Base-by-base conservation (phyloP, 2,888 invertebrate species). In the Monopis laevigella region DNA sequence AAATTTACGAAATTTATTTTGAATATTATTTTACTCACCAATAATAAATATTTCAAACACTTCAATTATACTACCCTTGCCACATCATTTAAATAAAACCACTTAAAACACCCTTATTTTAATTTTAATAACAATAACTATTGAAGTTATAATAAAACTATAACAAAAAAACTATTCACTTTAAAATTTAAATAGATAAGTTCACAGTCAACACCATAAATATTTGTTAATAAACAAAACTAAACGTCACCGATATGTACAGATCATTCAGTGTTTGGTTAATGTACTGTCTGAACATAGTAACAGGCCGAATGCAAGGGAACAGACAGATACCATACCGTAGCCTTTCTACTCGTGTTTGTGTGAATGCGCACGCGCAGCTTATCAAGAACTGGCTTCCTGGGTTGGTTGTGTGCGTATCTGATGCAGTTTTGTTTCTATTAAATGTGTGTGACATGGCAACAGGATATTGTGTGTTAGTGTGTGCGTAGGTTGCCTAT, bases 231-330 rank as follows among this genome's bases (percentile, higher is more conserved):
- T n/a, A n/a, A n/a, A n/a, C n/a, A n/a, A n/a, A 34, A 41, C 12
- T 44, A 58, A 64, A 73, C 73, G 74, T 77, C 73, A 73, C 61
- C 62, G 62, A 62, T 47, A 46, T 56, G 56, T 51, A 51, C 60
- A 59, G 68, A 71, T 70, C 66, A 65, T 63, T 59, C 66, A 61
- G 60, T 61, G 60, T 48, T 46, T 57, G 50, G 48, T 53, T 54
- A 54, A 53, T 50, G 4, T 30, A 36, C 21, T 21, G 13, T 3
- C 7, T 21, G 36, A 36, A 36, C 12, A 16, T 21, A 36, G 21
- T 2, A 10, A 36, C 21, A 36, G 2, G 16, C 12, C 10, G 17
- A 16, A 34, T 36, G 36, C 10, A 11, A 21, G 16, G 2, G 10
- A 32, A 32, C 32, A 14, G 32, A 10, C 32, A 4, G 11, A 16